phyloP scores from a whole-genome alignment of 2,888 invertebrate genomes.

The Drosophila recens region DNA sequence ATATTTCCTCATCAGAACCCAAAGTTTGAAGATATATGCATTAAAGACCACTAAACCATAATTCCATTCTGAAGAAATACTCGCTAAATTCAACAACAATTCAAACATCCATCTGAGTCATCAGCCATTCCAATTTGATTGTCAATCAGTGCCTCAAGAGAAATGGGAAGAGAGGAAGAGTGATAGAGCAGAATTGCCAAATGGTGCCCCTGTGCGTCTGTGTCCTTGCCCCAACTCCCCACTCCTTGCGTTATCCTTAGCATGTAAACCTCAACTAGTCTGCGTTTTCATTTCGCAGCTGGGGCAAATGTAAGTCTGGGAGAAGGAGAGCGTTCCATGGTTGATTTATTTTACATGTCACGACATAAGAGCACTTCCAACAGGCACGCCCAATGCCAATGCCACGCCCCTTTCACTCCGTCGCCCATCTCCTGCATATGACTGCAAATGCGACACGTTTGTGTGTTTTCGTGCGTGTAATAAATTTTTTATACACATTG shows the following conservation, averaged over 20 bases:
- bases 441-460: constrained; percentile 76
- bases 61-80: constrained; percentile 3
- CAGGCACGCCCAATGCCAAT: constrained; percentile 51
- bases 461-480: constrained; percentile 81
- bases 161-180: constrained; percentile 3
- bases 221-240: neutral
- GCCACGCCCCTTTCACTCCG: neutral
- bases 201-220: constrained; percentile 25
- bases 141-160: constrained; percentile 56
- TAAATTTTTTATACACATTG: constrained; percentile 75
- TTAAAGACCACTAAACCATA: constrained; percentile 12
- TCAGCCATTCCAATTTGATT: constrained; percentile 49
- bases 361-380: constrained; percentile 74
- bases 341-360: constrained; percentile 80
- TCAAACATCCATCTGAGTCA: constrained; percentile 19
- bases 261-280: constrained; percentile 55
- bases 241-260: constrained; percentile 9
- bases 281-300: constrained; percentile 55
- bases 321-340: constrained; percentile 43
- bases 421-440: constrained; percentile 11
- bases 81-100: constrained; percentile 7
- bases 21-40: neutral
- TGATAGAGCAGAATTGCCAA: constrained; percentile 22
- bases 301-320: constrained; percentile 33
- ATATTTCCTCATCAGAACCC: too few relatives aligned